These are phyloP conservation scores for Diadema setosum DNA, from an alignment of 35 echinoderm and acorn worm species.

Conservation along the genomic window DNA sequence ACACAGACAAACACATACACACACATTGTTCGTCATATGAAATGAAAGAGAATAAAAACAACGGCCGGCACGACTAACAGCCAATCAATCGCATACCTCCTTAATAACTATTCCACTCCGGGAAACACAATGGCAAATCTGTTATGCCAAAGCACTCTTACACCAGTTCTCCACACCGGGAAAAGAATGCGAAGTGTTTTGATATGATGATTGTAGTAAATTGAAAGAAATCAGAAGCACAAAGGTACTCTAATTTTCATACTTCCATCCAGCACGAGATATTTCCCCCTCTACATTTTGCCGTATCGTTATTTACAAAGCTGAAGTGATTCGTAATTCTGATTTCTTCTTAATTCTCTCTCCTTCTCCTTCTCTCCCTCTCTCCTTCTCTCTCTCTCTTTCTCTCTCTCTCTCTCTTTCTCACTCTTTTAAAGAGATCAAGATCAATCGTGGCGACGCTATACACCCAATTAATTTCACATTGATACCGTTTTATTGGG, in stretches of 20 bases:
- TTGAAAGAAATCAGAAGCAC: slow-evolving; percentile 10
- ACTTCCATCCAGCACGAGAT: slow-evolving; percentile 1
- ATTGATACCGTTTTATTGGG: too few species aligned
- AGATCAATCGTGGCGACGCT: background rate
- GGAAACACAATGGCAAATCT: background rate
- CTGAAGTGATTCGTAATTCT: too few species aligned
- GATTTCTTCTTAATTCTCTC: too few species aligned
- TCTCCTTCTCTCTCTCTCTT: background rate
- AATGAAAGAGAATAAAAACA: too few species aligned
- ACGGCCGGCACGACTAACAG: too few species aligned
- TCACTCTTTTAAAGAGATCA: background rate
- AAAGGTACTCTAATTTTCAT: slow-evolving; percentile 15
- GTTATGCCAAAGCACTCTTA: background rate
- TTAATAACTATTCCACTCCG: too few species aligned
- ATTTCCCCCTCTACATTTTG: too few species aligned
- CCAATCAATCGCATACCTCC: too few species aligned
- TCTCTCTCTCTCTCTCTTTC: background rate
- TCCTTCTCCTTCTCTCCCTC: background rate
- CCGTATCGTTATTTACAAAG: too few species aligned
- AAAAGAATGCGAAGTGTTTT: background rate
- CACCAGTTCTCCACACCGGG: background rate
- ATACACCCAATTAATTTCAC: too few species aligned
- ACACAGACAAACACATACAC: too few species aligned
- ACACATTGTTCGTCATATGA: too few species aligned
- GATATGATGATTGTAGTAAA: background rate